These are phyloP conservation scores for Lutraria lutraria DNA, from an alignment of 2,888 invertebrate species.

Conservation along the genomic window DNA sequence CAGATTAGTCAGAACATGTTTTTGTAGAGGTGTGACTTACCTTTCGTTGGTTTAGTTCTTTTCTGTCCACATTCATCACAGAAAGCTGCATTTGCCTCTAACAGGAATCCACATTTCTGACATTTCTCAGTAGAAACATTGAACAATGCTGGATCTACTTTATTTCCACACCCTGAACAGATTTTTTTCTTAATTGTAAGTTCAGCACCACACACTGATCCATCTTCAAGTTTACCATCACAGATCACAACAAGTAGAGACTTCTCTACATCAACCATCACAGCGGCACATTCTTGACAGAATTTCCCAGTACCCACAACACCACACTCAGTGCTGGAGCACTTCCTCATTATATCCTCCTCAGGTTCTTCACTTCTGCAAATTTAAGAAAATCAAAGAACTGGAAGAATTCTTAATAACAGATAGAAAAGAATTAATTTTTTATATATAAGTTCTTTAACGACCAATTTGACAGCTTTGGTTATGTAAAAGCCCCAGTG, in stretches of 20 bases:
- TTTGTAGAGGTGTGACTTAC: too few species aligned
- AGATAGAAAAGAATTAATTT: too few species aligned
- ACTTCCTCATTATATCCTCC: conserved; percentile 18
- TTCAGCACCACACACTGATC: conserved; percentile 32
- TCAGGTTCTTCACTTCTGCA: conserved; percentile 3
- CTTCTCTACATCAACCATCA: conserved; percentile 12
- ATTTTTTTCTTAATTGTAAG: neutral
- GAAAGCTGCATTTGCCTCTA: neutral
- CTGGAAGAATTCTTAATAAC: too few species aligned
- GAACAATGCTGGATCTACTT: conserved; percentile 4
- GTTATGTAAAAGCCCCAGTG: too few species aligned
- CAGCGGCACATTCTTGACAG: conserved; percentile 25
- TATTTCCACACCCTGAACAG: conserved; percentile 14
- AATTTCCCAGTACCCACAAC: conserved; percentile 8
- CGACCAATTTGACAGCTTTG: too few species aligned
- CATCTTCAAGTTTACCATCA: conserved; percentile 26
- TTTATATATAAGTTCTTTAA: too few species aligned
- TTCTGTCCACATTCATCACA: conserved; percentile 21
- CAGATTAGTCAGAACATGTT: too few species aligned
- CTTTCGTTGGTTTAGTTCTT: neutral
- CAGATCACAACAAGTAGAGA: conserved; percentile 9
- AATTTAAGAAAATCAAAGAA: neutral
- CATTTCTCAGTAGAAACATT: neutral
- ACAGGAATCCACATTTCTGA: neutral
- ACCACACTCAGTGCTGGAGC: conserved; percentile 23